Evolutionary conservation across 2,888 invertebrate species (phyloP).

Genomic region (Cantharis rustica): DNA sequence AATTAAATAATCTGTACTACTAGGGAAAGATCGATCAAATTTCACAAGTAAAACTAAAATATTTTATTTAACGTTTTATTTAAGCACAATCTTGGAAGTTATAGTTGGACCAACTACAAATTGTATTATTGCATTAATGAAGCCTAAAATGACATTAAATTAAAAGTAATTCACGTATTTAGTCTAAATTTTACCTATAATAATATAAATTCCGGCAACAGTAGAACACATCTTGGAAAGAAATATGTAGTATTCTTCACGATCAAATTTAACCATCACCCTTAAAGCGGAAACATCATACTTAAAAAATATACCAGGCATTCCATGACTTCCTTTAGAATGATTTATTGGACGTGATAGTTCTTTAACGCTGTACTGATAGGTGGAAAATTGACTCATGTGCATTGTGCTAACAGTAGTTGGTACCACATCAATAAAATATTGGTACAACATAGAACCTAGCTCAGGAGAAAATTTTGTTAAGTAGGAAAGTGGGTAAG

Average conservation of each 20-base stretch:
- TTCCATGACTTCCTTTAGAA: constrained; percentile 83
- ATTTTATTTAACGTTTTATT: not conserved
- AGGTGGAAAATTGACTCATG: constrained; percentile 75
- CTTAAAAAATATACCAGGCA: constrained; percentile 93
- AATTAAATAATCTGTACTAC: not conserved
- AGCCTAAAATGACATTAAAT: constrained; percentile 26
- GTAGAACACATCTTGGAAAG: constrained; percentile 87
- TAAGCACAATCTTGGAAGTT: not conserved
- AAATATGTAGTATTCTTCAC: constrained; percentile 79
- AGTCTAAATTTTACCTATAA: constrained; percentile 63
- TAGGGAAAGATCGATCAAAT: not conserved
- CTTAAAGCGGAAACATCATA: constrained; percentile 92
- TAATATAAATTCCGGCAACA: constrained; percentile 90
- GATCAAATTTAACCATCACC: constrained; percentile 79
- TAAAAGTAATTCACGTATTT: not conserved
- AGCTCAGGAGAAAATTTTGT: constrained; percentile 24
- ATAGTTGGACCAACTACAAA: constrained; percentile 9
- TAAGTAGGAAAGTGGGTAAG: not conserved
- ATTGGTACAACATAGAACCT: constrained; percentile 85
- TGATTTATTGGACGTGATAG: constrained; percentile 78
- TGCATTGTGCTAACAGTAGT: constrained; percentile 85
- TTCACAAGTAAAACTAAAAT: not conserved
- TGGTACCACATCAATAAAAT: constrained; percentile 95
- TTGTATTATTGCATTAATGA: constrained; percentile 33
- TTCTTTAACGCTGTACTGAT: constrained; percentile 94